Evolutionary conservation across 2,113 vertebrate genomes (phyloP).

Genomic region (Scolopax mira): DNA sequence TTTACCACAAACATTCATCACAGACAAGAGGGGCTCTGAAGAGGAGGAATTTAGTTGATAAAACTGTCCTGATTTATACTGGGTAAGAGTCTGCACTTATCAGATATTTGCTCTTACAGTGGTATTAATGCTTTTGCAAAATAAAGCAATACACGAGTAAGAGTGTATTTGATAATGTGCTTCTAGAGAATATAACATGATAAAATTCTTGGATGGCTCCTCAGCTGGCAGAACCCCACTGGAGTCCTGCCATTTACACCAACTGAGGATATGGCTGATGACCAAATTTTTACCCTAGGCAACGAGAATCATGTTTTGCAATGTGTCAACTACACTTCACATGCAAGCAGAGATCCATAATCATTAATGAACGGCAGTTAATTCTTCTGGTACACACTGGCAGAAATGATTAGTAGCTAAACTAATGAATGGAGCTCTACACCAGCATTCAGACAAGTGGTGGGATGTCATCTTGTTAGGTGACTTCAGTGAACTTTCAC

Average conservation of each 20-base stretch:
- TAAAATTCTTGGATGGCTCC: neutral
- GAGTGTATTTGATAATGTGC: neutral
- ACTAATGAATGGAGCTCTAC: neutral
- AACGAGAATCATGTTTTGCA: neutral
- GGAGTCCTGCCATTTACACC: neutral
- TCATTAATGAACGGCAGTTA: neutral
- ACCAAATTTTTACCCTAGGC: neutral
- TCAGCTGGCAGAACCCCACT: neutral
- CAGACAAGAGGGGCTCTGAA: neutral
- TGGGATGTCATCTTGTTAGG: neutral
- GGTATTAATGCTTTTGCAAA: neutral
- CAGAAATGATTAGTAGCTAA: neutral
- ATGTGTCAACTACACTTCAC: neutral
- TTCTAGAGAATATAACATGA: neutral
- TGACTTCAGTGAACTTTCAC: neutral
- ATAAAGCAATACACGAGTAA: neutral
- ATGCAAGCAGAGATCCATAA: neutral
- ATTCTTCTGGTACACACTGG: neutral
- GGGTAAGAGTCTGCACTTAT: neutral
- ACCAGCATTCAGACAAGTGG: neutral
- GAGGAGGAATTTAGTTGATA: neutral
- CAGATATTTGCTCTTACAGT: neutral
- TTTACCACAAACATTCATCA: neutral
- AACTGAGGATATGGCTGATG: neutral
- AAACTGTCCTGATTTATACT: neutral